Percentiles rank a stretch among this genome's conserved stretches.
These are phyloP conservation scores for Enteromius fasciolatus DNA, from an alignment of 2,797 vertebrate genomes.

Conservation along the genomic window DNA sequence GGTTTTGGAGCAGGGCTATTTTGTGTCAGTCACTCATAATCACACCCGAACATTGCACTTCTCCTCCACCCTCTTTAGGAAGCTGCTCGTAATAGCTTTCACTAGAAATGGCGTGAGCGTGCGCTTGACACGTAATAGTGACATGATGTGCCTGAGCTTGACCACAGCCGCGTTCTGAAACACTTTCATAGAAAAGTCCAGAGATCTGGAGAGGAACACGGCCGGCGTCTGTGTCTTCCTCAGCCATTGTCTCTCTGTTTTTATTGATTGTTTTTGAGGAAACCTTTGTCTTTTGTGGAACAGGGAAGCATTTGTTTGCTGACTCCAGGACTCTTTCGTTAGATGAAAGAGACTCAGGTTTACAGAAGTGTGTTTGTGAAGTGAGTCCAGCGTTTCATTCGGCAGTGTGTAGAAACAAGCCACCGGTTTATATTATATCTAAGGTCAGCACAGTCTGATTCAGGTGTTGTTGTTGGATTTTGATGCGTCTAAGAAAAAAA, in stretches of 20 bases:
- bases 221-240: not conserved
- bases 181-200: not conserved
- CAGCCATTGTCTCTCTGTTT: conserved; percentile 21
- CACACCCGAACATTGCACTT: conserved; percentile 41
- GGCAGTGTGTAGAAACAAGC: too few species aligned
- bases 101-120: conserved; percentile 36
- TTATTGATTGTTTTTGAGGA: conserved; percentile 18
- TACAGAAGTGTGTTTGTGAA: not conserved
- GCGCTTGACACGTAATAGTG: conserved; percentile 41
- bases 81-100: conserved; percentile 23
- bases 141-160: not conserved
- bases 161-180: not conserved
- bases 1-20: not conserved
- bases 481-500: too few species aligned
- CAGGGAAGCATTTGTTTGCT: conserved; percentile 24
- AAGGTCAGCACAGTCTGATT: not conserved
- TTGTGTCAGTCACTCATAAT: conserved; percentile 24
- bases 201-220: not conserved
- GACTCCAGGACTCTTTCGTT: conserved; percentile 38
- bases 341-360: not conserved
- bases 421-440: too few species aligned
- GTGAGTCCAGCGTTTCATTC: not conserved
- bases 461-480: too few species aligned
- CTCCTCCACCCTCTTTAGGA: conserved; percentile 66
- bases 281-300: not conserved